These are phyloP conservation scores for Hypena proboscidalis DNA, from an alignment of 2,888 invertebrate genomes.

Conservation along the genomic window DNA sequence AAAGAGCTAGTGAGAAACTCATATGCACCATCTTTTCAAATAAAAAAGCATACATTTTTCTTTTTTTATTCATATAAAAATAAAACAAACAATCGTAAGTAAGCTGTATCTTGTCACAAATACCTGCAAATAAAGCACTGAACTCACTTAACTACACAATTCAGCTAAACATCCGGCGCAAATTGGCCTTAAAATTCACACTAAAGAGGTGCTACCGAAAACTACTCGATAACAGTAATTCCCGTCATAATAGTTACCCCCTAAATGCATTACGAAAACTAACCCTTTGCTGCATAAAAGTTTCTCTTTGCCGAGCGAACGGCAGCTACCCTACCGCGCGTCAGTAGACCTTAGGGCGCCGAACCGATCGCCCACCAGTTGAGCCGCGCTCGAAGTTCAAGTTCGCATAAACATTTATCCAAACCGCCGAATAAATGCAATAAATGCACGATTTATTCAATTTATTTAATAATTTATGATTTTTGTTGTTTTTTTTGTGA, in stretches of 20 bases:
- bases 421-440: slow-evolving; percentile 4
- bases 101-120: too few relatives aligned
- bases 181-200: neutral
- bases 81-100: too few relatives aligned
- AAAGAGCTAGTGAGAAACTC: too few relatives aligned
- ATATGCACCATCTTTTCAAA: too few relatives aligned
- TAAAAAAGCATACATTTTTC: too few relatives aligned
- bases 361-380: slow-evolving; percentile 62
- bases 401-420: slow-evolving; percentile 48
- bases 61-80: too few relatives aligned
- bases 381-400: slow-evolving; percentile 55
- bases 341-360: slow-evolving; percentile 66
- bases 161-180: neutral
- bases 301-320: slow-evolving; percentile 27
- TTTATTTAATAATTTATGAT: neutral
- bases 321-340: slow-evolving; percentile 45
- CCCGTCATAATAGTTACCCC: slow-evolving; percentile 14
- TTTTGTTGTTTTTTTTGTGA: slow-evolving; percentile 13
- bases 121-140: too few relatives aligned
- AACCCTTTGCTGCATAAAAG: slow-evolving; percentile 33
- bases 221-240: slow-evolving; percentile 21
- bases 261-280: slow-evolving; percentile 32
- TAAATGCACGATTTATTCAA: slow-evolving; percentile 23
- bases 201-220: slow-evolving; percentile 4
- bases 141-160: too few relatives aligned